Evolutionary conservation across 2,797 vertebrate genomes (phyloP).

Genomic region (Sarcophilus harrisii): DNA sequence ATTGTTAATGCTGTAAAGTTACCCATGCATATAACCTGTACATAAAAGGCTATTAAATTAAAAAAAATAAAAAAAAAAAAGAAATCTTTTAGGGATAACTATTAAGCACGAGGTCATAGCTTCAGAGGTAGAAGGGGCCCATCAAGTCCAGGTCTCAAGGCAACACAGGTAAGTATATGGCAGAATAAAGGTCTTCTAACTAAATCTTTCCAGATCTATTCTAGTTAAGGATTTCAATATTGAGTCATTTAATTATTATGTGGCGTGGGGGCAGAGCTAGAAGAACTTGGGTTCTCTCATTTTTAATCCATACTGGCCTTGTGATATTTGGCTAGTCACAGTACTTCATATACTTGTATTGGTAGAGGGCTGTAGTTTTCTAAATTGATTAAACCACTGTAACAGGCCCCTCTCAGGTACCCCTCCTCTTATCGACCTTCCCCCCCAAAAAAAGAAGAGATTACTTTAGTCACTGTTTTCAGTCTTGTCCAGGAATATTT

Average conservation of each 20-base stretch:
- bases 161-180: neutral
- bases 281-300: neutral
- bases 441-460: no score
- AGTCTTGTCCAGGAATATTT: conserved; percentile 3
- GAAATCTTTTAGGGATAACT: neutral
- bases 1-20: no score
- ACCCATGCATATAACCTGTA: no score
- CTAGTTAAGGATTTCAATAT: neutral
- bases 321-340: neutral
- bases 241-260: neutral
- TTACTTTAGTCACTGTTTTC: neutral
- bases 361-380: neutral
- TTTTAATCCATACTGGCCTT: neutral
- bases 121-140: neutral
- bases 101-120: neutral
- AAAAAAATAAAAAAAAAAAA: no score
- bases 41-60: no score
- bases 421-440: no score
- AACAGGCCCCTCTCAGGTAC: neutral
- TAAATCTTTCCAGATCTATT: neutral
- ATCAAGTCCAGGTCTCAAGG: neutral
- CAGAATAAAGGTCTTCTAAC: neutral
- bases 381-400: neutral
- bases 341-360: neutral
- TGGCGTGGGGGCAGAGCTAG: neutral